Evolutionary conservation across 2,888 invertebrate species (phyloP).

Genomic region (Keiferia lycopersicella): DNA sequence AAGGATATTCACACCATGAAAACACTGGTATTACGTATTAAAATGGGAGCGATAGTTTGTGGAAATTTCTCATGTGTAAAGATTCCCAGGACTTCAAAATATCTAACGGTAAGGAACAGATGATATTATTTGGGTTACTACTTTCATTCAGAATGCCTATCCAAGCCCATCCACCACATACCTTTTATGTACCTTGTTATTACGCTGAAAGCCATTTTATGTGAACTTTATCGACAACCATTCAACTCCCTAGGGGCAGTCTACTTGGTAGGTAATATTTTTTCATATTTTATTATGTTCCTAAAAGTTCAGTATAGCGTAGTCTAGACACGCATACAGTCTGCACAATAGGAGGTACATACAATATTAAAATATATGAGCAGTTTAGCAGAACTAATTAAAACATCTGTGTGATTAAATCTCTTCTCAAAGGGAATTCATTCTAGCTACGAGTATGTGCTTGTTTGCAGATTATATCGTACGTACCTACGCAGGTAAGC

Average conservation of each 20-base stretch:
- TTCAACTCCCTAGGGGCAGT: conserved; percentile 38
- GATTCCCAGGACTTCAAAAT: not conserved
- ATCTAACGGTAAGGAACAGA: not conserved
- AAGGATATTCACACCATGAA: no score
- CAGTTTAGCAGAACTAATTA: not conserved
- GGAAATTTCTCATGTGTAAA: no score
- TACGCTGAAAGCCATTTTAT: conserved; percentile 38
- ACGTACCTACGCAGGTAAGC: no score
- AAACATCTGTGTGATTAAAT: not conserved
- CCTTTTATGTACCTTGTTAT: conserved; percentile 24
- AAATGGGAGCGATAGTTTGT: no score
- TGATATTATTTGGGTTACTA: not conserved
- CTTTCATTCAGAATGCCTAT: not conserved
- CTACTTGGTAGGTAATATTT: not conserved
- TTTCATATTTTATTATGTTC: not conserved
- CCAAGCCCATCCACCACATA: conserved; percentile 20
- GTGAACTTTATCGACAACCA: conserved; percentile 43
- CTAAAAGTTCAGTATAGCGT: conserved; percentile 4
- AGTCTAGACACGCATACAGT: not conserved
- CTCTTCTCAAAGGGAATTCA: not conserved
- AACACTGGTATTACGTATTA: no score
- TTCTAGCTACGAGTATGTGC: no score
- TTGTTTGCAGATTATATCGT: not conserved
- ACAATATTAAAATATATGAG: no score
- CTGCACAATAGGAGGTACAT: not conserved